Evolutionary conservation across 2,888 invertebrate genomes (phyloP).

Genomic region (Lycocerus yunnanus): DNA sequence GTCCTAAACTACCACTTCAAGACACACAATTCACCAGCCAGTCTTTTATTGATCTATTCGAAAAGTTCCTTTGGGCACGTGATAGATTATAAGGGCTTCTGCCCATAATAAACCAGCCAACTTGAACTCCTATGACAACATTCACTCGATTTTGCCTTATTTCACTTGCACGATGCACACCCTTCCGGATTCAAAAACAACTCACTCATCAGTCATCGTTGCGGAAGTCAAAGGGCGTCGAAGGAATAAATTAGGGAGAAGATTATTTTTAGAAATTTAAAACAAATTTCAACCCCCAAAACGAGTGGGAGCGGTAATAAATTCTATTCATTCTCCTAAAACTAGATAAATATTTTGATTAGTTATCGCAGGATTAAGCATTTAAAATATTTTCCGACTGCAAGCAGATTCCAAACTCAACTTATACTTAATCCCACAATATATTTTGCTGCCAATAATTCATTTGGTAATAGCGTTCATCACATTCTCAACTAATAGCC

Average conservation of each 20-base stretch:
- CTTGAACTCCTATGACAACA: not conserved
- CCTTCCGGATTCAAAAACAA: not conserved
- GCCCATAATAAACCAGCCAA: not conserved
- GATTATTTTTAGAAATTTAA: not conserved
- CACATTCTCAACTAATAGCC: slow-evolving; percentile 12
- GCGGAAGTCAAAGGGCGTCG: not conserved
- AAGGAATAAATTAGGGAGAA: not conserved
- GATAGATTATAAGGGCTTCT: not conserved
- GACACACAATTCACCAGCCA: not conserved
- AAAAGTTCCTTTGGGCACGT: not conserved
- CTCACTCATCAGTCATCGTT: not conserved
- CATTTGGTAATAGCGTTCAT: slow-evolving; percentile 8
- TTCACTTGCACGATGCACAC: not conserved
- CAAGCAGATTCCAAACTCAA: not conserved
- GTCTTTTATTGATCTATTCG: not conserved
- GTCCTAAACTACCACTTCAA: not conserved
- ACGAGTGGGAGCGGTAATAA: too few relatives aligned
- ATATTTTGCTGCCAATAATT: slow-evolving; percentile 12
- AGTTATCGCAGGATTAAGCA: not conserved
- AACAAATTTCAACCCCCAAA: too few relatives aligned
- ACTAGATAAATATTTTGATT: not conserved
- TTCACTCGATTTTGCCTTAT: not conserved
- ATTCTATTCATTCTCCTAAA: too few relatives aligned
- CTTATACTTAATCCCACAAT: slow-evolving; percentile 1
- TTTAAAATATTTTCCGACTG: not conserved